Conservation (phyloP, 2,113 vertebrate species). For the Tichodroma muraria region DNA sequence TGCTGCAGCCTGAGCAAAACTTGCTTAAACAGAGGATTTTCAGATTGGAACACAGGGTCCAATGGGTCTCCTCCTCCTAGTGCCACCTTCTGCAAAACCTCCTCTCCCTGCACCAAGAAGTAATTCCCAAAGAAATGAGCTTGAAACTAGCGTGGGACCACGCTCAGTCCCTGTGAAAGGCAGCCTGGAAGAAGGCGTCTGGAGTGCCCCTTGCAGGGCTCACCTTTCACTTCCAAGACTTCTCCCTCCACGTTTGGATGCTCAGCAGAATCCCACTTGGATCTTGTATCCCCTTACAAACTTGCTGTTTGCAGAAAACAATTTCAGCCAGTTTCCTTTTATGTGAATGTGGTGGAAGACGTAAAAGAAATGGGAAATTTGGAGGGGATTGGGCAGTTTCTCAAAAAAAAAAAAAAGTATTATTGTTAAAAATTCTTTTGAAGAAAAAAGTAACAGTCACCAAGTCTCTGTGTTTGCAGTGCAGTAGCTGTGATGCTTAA, state of each 20-base stretch:
- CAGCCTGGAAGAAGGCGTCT: background rate
- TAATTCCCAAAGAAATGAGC: background rate
- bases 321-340: background rate
- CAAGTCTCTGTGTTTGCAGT: background rate
- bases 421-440: background rate
- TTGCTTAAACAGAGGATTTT: accelerated
- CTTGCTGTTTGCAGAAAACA: background rate
- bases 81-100: background rate
- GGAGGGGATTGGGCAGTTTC: background rate
- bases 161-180: background rate
- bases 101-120: background rate
- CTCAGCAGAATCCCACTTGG: background rate
- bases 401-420: background rate
- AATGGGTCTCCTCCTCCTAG: background rate
- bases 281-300: background rate
- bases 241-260: background rate
- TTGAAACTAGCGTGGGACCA: background rate
- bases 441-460: background rate
- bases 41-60: accelerated
- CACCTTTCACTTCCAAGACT: background rate
- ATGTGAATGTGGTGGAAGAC: background rate
- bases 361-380: background rate
- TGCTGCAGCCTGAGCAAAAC: background rate
- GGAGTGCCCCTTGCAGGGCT: background rate
- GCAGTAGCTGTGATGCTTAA: background rate